A percentile compares a stretch with the other conserved stretches of the same genome.
These are phyloP conservation scores for Sitta europaea DNA, from an alignment of 2,113 vertebrate species.

Conservation along the genomic window DNA sequence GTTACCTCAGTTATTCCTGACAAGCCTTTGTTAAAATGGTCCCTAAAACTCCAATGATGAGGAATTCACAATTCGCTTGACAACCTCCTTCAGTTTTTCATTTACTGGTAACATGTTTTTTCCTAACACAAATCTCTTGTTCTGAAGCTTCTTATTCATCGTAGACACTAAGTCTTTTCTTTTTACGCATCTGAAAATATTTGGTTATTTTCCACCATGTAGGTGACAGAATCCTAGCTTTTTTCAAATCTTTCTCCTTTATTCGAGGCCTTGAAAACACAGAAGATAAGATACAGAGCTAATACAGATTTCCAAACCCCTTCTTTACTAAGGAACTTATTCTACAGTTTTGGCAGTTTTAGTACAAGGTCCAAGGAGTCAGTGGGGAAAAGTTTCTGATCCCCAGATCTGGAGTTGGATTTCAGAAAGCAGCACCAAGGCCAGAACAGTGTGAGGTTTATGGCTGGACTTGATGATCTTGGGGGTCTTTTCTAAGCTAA, in stretches of 20 bases:
- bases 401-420: background rate
- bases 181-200: background rate
- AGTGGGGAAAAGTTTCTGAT: background rate
- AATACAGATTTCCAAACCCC: background rate
- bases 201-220: background rate
- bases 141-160: background rate
- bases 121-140: background rate
- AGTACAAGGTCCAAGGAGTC: background rate
- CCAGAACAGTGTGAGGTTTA: background rate
- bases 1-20: background rate
- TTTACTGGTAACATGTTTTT: background rate
- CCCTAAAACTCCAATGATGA: background rate
- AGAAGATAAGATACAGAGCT: background rate
- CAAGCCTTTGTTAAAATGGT: background rate
- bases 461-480: accelerated
- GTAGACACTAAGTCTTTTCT: background rate
- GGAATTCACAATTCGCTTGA: background rate
- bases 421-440: background rate
- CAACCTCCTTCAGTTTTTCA: background rate
- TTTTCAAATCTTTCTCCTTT: background rate
- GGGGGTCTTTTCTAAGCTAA: background rate
- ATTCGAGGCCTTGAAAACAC: background rate
- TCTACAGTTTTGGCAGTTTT: background rate
- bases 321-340: background rate
- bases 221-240: background rate